phyloP scores from a whole-genome alignment of 2,113 vertebrate species.

The Dicentrarchus labrax region DNA sequence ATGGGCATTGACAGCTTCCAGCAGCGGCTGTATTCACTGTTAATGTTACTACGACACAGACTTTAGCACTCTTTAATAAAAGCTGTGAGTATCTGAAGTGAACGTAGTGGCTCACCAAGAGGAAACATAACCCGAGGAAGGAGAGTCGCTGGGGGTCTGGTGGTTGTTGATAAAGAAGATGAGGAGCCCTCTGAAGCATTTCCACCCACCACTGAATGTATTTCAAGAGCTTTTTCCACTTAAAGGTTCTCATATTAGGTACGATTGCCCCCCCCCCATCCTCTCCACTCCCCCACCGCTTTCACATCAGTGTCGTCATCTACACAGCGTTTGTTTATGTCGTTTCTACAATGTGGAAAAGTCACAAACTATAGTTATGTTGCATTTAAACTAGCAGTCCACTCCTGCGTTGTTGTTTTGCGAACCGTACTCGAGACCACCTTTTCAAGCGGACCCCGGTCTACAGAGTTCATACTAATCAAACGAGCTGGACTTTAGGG shows the following conservation, averaged over 20 bases:
- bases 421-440: no score
- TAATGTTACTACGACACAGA: neutral
- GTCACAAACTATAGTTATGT: no score
- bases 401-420: no score
- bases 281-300: no score
- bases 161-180: neutral
- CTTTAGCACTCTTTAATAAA: neutral
- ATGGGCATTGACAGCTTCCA: neutral
- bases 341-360: no score
- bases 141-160: neutral
- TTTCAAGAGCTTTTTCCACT: slow-evolving; percentile 4
- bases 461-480: no score
- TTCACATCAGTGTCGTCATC: no score
- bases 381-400: no score
- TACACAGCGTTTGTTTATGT: no score
- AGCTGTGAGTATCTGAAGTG: neutral
- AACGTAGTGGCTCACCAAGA: neutral
- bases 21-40: neutral
- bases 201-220: neutral
- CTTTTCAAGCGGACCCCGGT: no score
- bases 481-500: no score
- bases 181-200: neutral
- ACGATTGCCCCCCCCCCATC: no score
- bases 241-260: neutral
- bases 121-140: neutral